Evolutionary conservation across 2,797 vertebrate genomes (phyloP).

Genomic region (Acropternis orthonyx): DNA sequence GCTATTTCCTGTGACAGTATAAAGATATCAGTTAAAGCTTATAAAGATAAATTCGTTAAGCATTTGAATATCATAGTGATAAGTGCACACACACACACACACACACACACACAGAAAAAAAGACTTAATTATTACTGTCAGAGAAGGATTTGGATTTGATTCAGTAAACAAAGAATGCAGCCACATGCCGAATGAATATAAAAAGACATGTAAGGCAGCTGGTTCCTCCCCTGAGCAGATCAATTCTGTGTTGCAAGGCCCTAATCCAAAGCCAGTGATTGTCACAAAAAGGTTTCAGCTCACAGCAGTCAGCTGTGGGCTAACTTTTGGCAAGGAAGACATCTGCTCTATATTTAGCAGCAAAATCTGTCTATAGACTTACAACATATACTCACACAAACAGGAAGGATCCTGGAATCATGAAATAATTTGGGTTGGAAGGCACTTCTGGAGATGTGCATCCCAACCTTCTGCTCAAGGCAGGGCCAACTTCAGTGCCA

Average conservation of each 20-base stretch:
- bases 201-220: conserved; percentile 23
- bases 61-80: neutral
- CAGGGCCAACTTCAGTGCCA: accelerated
- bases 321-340: neutral
- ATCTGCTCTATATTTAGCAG: conserved; percentile 2
- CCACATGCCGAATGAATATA: neutral
- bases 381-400: neutral
- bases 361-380: neutral
- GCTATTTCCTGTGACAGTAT: neutral
- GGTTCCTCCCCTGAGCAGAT: neutral
- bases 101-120: neutral
- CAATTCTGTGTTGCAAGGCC: neutral
- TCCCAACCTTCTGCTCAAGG: neutral
- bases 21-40: neutral
- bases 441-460: neutral
- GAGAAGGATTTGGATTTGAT: neutral
- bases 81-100: neutral
- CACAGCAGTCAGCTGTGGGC: neutral
- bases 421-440: neutral
- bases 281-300: neutral
- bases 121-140: neutral
- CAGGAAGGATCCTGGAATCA: neutral
- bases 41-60: neutral
- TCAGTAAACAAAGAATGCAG: neutral
- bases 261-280: neutral